Evolutionary conservation across 2,113 vertebrate species (phyloP).

Genomic region (Ammospiza nelsoni): DNA sequence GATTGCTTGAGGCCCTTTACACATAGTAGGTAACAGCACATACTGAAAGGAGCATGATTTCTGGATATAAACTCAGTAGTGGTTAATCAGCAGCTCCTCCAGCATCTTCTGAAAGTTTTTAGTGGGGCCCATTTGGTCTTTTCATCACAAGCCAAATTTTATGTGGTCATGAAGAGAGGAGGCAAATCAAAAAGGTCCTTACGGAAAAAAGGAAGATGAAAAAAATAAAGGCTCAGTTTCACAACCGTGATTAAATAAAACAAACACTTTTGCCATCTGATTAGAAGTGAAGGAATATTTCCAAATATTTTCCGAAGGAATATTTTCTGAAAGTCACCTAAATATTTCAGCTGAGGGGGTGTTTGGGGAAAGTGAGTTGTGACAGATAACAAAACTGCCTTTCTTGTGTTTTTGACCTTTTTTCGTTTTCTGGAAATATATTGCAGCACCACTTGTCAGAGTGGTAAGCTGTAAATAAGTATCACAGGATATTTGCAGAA

Average conservation of each 20-base stretch:
- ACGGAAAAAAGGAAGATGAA: background rate
- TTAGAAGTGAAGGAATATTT: constrained; percentile 25
- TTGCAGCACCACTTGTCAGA: background rate
- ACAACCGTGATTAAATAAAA: constrained; percentile 10
- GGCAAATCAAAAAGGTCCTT: constrained; percentile 26
- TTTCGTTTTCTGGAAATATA: background rate
- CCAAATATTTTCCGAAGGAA: constrained; percentile 16
- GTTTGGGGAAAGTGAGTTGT: background rate
- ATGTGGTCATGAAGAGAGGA: background rate
- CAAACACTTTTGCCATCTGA: constrained; percentile 35
- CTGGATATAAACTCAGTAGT: background rate
- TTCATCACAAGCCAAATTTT: constrained; percentile 40
- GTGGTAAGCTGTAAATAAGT: background rate
- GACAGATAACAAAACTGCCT: background rate
- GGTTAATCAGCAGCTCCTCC: background rate
- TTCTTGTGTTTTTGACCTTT: background rate
- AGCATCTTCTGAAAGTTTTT: background rate
- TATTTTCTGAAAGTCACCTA: constrained; percentile 9
- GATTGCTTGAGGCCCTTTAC: background rate
- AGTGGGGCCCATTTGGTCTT: background rate
- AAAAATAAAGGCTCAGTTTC: background rate
- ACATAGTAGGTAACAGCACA: background rate
- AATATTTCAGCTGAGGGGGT: background rate
- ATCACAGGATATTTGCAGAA: background rate
- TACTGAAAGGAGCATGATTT: background rate